Base-by-base conservation (phyloP, 2,888 invertebrate species). In the Coronaproctus castanopsis region DNA sequence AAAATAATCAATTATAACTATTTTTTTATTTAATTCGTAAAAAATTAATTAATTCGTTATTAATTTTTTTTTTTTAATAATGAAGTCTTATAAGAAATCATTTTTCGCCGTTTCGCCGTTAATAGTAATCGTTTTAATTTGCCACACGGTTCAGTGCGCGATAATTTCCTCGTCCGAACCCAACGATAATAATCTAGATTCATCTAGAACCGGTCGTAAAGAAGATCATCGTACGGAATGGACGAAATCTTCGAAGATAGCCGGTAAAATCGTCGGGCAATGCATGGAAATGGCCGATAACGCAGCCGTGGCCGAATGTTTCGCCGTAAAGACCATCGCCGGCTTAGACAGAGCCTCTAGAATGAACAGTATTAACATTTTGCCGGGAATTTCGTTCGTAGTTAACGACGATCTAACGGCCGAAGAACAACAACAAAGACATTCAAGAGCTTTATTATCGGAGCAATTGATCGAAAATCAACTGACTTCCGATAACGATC, bases 361-460 rank as follows among this genome's bases (percentile, higher is more conserved):
- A 62, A 76, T 77, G 65, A 73, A 73, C 65, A 74, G 76, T 66
- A 73, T 82, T 62, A 74, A 78, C 62, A 66, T 82, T 57, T 61
- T 77, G 63, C 76, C 78, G 54, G 82, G 82, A 61, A 70, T 82
- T 59, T 73, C 75, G 61, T 75, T 82, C 65, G 72, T 77, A 64
- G 75, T 75, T 75, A 64, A 64, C 22, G 62, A 62, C 52, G 36
- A 36, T 36, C 14, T 36, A 14, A 8, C 56, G 21, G 64, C 59
- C 10, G 62, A 59, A 2, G 67, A 65, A 1, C 64, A 65, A 24
- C 49, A 63, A n/a, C 64, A 61, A 24, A 57, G 68, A 18, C 64
- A 64, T 51, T 66, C 66, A 3, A 63, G 68, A 3, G 67, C 67
- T 22, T 62, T 68, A 21, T 62, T 73, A 65, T 69, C 70, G 49